phyloP scores from a whole-genome alignment of 53 echinoderm and acorn worm species.

The Mesocentrotus franciscanus region DNA sequence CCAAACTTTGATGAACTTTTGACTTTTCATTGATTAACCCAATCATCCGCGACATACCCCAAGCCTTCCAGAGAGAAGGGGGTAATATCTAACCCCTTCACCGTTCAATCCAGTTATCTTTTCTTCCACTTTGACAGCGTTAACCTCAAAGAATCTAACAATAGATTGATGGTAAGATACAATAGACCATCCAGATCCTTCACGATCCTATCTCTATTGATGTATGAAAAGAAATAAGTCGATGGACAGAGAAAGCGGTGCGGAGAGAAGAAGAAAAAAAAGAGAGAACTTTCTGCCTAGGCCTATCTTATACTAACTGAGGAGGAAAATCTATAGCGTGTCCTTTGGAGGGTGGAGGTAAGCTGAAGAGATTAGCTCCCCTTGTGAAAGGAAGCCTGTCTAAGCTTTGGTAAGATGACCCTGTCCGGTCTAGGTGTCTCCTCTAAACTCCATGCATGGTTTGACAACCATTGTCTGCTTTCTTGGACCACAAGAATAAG shows the following conservation, averaged over 20 bases:
- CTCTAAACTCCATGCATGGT: constrained; percentile 36
- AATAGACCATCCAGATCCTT: constrained; percentile 29
- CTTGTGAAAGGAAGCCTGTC: constrained; percentile 63
- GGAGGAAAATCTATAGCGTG: constrained; percentile 58
- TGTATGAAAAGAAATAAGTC: constrained; percentile 33
- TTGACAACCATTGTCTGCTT: constrained; percentile 61
- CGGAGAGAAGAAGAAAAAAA: not conserved
- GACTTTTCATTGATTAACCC: constrained; percentile 53
- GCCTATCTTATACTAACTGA: constrained; percentile 47
- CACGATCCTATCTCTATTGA: constrained; percentile 13
- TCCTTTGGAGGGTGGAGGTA: constrained; percentile 45
- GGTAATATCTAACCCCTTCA: constrained; percentile 44
- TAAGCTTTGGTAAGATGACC: constrained; percentile 39
- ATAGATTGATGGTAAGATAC: not conserved
- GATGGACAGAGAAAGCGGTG: not conserved
- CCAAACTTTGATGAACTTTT: constrained; percentile 29
- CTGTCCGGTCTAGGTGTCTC: constrained; percentile 68
- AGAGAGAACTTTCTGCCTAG: not conserved
- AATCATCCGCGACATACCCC: constrained; percentile 26
- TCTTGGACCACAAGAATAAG: constrained; percentile 45
- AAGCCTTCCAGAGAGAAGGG: constrained; percentile 14
- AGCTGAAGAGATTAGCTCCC: constrained; percentile 49
- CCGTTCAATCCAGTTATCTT: constrained; percentile 11
- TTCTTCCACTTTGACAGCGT: constrained; percentile 49
- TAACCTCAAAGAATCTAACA: constrained; percentile 58